phyloP scores from a whole-genome alignment of 2,113 vertebrate genomes.

The Lasiurus cinereus region DNA sequence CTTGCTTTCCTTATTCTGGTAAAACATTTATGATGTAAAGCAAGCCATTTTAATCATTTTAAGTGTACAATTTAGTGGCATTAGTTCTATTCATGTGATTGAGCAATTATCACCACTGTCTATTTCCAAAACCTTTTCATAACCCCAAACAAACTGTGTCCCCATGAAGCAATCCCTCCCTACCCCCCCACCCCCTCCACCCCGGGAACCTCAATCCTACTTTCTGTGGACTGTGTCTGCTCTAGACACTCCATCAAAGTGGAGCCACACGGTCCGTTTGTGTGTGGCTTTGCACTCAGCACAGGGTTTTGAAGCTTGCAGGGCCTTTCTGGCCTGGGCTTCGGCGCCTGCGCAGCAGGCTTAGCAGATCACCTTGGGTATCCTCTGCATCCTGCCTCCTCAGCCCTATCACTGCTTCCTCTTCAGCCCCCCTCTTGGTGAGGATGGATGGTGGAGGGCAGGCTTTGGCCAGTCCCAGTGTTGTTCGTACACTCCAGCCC shows the following conservation, averaged over 20 bases:
- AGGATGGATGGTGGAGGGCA: not conserved
- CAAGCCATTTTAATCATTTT: not conserved
- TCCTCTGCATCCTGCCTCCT: not conserved
- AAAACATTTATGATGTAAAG: not conserved
- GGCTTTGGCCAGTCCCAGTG: not conserved
- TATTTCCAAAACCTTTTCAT: not conserved
- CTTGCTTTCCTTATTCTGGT: not conserved
- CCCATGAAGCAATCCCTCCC: not conserved
- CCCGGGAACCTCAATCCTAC: not conserved
- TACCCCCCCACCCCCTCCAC: too few relatives aligned
- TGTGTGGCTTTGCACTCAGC: not conserved
- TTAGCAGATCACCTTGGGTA: accelerated
- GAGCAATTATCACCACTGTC: not conserved
- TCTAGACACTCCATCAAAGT: not conserved
- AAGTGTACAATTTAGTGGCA: not conserved
- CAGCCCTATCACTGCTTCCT: not conserved
- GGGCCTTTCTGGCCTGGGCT: not conserved
- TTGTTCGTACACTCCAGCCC: not conserved
- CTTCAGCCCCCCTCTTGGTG: not conserved
- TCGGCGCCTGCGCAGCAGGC: not conserved
- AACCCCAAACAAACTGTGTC: not conserved
- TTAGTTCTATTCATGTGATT: not conserved
- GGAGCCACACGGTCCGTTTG: not conserved
- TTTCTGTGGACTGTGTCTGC: not conserved
- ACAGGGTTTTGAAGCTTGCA: not conserved